Conservation (phyloP, 2,797 vertebrate genomes). For the Sciurus carolinensis region DNA sequence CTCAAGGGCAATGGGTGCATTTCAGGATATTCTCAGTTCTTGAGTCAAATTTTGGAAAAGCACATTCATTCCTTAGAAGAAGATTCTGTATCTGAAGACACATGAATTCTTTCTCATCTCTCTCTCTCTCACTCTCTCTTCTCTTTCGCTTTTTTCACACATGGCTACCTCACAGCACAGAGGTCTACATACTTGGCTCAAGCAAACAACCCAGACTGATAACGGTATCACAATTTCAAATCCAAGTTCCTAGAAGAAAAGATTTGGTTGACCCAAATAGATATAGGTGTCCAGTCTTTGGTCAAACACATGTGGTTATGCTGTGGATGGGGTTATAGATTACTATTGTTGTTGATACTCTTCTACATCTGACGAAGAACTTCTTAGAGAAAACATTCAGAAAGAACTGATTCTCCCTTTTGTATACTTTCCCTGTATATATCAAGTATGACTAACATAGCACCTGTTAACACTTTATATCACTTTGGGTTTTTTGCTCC, state of each 20-base stretch:
- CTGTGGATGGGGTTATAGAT: not conserved
- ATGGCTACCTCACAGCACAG: not conserved
- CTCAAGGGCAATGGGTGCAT: not conserved
- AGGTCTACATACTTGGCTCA: not conserved
- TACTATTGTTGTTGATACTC: not conserved
- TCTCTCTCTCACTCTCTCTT: not conserved
- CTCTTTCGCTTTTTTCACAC: not conserved
- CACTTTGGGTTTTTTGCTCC: not conserved
- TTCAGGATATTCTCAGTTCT: not conserved
- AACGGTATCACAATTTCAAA: not conserved
- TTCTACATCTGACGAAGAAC: not conserved
- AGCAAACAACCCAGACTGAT: not conserved
- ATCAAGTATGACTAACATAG: not conserved
- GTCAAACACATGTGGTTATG: not conserved
- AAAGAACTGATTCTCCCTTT: not conserved
- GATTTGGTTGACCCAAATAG: not conserved
- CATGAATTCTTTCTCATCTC: not conserved
- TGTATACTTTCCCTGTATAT: not conserved
- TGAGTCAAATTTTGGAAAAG: conserved; percentile 12
- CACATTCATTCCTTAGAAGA: not conserved
- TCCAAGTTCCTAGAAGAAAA: not conserved
- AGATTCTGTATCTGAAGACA: not conserved
- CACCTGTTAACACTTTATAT: not conserved
- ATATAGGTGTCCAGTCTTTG: not conserved
- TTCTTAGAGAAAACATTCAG: not conserved